Evolutionary conservation across 2,888 invertebrate species (phyloP).

Genomic region (Heteromurus nitidus): DNA sequence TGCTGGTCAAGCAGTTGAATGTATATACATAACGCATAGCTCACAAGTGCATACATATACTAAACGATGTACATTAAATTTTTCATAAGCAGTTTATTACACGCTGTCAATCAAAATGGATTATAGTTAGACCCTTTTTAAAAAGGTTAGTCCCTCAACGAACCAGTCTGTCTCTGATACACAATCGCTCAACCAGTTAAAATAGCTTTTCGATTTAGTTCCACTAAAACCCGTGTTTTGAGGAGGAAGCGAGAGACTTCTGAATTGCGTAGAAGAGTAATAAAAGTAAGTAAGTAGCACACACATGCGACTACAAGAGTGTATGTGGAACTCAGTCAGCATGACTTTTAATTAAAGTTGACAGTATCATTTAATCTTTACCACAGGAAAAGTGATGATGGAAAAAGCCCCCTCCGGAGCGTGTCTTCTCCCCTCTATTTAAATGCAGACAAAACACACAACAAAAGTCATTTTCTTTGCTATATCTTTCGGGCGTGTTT

Average conservation of each 20-base stretch:
- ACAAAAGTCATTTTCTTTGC: neutral
- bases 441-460: neutral
- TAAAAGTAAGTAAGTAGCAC: neutral
- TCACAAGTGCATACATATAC: neutral
- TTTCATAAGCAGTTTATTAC: too few species aligned
- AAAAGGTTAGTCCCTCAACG: too few species aligned
- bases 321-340: constrained; percentile 63
- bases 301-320: too few species aligned
- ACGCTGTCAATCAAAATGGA: too few species aligned
- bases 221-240: too few species aligned
- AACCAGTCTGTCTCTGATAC: too few species aligned
- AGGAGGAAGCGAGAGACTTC: too few species aligned
- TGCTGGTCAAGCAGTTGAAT: neutral
- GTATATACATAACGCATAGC: neutral
- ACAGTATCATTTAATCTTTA: constrained; percentile 70
- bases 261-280: neutral
- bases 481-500: neutral
- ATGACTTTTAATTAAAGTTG: constrained; percentile 73
- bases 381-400: constrained; percentile 47
- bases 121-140: too few species aligned
- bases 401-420: constrained; percentile 8
- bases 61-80: too few species aligned
- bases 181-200: too few species aligned
- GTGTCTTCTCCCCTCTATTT: too few species aligned
- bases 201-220: too few species aligned